Evolutionary conservation across 2,113 vertebrate genomes (phyloP).

Genomic region (Halichoerus grypus): DNA sequence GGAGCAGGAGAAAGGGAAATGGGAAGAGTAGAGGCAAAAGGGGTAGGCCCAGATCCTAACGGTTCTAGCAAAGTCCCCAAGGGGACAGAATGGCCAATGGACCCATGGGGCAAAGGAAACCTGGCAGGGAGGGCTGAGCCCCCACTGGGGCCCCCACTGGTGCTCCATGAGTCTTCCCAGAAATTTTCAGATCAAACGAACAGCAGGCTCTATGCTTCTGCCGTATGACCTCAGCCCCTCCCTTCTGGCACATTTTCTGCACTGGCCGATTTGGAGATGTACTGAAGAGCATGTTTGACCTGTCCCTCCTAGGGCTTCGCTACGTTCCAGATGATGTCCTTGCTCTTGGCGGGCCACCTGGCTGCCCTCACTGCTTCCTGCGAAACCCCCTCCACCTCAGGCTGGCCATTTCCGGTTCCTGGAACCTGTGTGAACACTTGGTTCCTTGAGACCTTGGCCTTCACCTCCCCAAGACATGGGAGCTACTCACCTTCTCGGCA

Average conservation of each 20-base stretch:
- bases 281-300: not conserved
- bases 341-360: not conserved
- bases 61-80: not conserved
- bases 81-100: not conserved
- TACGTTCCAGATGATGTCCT: not conserved
- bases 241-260: not conserved
- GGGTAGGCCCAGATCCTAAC: fast-evolving
- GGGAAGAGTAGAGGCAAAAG: not conserved
- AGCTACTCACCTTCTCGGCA: constrained; percentile 93
- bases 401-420: not conserved
- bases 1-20: not conserved
- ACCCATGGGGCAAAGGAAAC: not conserved
- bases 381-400: fast-evolving
- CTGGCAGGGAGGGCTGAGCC: not conserved
- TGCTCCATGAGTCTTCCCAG: not conserved
- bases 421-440: not conserved
- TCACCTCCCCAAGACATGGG: fast-evolving
- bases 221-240: not conserved
- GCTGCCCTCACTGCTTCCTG: not conserved
- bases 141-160: fast-evolving
- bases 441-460: not conserved
- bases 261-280: not conserved
- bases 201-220: not conserved
- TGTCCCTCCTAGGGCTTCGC: no score
- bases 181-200: not conserved